These are phyloP conservation scores for Standfussiana lucernea DNA, from an alignment of 2,888 invertebrate species.

Conservation along the genomic window DNA sequence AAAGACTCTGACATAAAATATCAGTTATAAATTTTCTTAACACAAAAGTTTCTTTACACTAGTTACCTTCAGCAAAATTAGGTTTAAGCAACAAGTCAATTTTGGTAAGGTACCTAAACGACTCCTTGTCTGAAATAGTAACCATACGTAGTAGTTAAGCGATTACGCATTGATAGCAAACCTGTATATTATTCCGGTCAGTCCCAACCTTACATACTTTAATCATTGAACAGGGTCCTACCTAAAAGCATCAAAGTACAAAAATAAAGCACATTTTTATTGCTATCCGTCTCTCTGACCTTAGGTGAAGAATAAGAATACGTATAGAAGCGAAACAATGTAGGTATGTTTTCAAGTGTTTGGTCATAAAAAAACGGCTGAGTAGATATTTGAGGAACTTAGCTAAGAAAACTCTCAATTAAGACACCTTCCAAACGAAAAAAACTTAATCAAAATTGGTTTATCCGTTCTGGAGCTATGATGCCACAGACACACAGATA, in stretches of 20 bases:
- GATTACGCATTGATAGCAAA: slow-evolving; percentile 54
- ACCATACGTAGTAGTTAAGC: slow-evolving; percentile 35
- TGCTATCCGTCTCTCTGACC: slow-evolving; percentile 56
- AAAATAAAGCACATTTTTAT: slow-evolving; percentile 63
- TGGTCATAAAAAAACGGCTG: not conserved
- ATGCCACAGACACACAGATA: no score
- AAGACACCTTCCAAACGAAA: no score
- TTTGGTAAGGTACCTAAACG: slow-evolving; percentile 4
- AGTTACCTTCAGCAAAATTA: not conserved
- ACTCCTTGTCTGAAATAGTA: slow-evolving; percentile 10
- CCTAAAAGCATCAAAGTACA: slow-evolving; percentile 52
- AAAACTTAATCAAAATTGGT: no score
- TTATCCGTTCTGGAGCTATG: no score
- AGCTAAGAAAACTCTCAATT: no score
- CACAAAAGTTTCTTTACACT: not conserved
- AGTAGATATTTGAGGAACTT: no score
- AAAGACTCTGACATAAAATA: not conserved
- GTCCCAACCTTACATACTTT: slow-evolving; percentile 50
- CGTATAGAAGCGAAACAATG: slow-evolving; percentile 7
- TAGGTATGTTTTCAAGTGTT: not conserved
- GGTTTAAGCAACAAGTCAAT: slow-evolving; percentile 8
- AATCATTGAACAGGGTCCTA: slow-evolving; percentile 57
- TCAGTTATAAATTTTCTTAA: no score
- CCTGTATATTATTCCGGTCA: slow-evolving; percentile 53
- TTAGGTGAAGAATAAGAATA: slow-evolving; percentile 32